A percentile compares a stretch with the other conserved stretches of the same genome.
Conservation (phyloP, 2,888 invertebrate genomes). For the Polymixis flavicincta region DNA sequence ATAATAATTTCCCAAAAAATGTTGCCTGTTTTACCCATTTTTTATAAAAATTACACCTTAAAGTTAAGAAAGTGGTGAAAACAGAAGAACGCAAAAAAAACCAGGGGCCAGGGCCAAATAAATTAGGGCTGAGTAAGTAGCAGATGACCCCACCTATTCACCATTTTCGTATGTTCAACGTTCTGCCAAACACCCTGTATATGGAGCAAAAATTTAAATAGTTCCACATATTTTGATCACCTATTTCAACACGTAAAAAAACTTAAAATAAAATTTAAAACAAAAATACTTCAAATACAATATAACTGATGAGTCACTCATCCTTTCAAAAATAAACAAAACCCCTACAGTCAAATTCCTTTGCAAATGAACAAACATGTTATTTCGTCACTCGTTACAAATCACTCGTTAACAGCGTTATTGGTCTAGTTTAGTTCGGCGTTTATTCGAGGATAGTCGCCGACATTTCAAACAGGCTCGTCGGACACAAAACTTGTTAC, state of each 20-base stretch:
- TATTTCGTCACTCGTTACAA: slow-evolving; percentile 54
- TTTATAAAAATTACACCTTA: no score
- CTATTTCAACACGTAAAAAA: background rate
- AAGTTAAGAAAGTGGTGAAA: no score
- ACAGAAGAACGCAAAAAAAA: no score
- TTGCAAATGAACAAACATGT: slow-evolving; percentile 35
- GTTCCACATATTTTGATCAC: background rate
- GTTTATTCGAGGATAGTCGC: slow-evolving; percentile 66
- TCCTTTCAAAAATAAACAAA: slow-evolving; percentile 1
- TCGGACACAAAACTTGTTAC: slow-evolving; percentile 70
- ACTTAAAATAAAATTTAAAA: background rate
- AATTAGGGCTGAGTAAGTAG: no score
- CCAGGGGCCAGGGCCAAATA: no score
- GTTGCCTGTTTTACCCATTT: no score
- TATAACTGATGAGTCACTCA: background rate
- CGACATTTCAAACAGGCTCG: slow-evolving; percentile 79
- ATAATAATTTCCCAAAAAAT: no score
- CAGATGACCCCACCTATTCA: no score
- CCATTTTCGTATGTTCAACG: no score
- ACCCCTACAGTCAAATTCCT: background rate
- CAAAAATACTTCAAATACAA: background rate
- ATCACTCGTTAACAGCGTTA: slow-evolving; percentile 57
- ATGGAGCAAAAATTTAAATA: background rate
- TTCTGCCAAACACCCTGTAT: no score
- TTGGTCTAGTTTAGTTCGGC: slow-evolving; percentile 75